phyloP scores from a whole-genome alignment of 2,113 vertebrate species.

The Otolemur garnettii region DNA sequence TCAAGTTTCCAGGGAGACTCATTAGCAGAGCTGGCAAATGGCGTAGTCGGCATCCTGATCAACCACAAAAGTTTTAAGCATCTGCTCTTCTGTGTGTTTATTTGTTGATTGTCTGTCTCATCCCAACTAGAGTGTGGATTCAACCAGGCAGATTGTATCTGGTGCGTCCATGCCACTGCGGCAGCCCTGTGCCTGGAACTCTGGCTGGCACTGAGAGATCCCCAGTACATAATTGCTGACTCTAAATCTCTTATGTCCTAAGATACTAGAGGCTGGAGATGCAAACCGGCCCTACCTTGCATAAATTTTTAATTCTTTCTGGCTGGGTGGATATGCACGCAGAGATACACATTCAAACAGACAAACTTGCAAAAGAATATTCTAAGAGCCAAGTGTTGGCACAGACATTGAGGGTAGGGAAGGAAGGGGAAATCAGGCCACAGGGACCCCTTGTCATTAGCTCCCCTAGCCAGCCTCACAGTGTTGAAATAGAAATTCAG shows the following conservation, averaged over 20 bases:
- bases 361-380: accelerated
- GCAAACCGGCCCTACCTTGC: neutral
- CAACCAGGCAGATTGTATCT: neutral
- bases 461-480: neutral
- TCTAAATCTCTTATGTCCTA: neutral
- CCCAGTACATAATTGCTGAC: neutral
- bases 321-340: too few relatives aligned
- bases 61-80: slow-evolving; percentile 8
- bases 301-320: neutral
- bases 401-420: neutral
- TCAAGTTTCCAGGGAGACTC: slow-evolving; percentile 71
- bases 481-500: neutral
- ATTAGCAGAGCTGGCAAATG: slow-evolving; percentile 38
- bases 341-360: neutral
- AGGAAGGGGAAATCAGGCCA: too few relatives aligned
- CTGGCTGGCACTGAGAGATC: neutral
- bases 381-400: neutral
- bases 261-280: neutral
- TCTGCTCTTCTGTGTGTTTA: neutral
- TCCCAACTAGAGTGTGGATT: neutral
- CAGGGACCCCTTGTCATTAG: neutral
- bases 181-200: neutral
- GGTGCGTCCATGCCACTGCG: neutral
- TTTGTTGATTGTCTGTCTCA: slow-evolving; percentile 1
- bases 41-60: neutral